phyloP scores from a whole-genome alignment of 1,140 invertebrate species.

The Uloborus diversus region DNA sequence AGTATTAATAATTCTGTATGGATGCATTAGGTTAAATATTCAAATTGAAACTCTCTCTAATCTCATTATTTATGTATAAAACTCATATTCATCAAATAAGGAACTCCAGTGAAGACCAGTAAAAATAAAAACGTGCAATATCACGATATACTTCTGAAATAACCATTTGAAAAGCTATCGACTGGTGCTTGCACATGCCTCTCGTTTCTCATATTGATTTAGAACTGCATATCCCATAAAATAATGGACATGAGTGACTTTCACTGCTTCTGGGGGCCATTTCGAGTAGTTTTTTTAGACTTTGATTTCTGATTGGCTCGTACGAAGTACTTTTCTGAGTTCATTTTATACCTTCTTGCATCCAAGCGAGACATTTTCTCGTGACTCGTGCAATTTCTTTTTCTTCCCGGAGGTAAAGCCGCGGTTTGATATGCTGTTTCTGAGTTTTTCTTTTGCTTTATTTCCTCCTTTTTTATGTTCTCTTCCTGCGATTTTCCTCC shows the following conservation, averaged over 20 bases:
- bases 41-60: too few relatives aligned
- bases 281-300: not conserved
- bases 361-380: conserved; percentile 2
- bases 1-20: too few relatives aligned
- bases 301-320: not conserved
- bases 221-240: not conserved
- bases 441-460: not conserved
- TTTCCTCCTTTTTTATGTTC: too few relatives aligned
- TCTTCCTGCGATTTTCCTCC: not conserved
- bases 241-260: conserved; percentile 2
- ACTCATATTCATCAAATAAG: too few relatives aligned
- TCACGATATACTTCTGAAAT: not conserved
- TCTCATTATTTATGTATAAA: too few relatives aligned
- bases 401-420: not conserved
- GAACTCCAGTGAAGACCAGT: too few relatives aligned
- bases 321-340: not conserved
- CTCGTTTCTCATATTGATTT: not conserved
- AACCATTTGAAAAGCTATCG: not conserved
- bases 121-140: not conserved
- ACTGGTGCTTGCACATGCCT: not conserved
- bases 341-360: conserved; percentile 6
- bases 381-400: conserved; percentile 30
- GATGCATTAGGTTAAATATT: too few relatives aligned
- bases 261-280: not conserved
- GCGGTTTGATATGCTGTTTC: conserved; percentile 4